Base-by-base conservation (phyloP, 2,113 vertebrate genomes). In the Pagrus major region DNA sequence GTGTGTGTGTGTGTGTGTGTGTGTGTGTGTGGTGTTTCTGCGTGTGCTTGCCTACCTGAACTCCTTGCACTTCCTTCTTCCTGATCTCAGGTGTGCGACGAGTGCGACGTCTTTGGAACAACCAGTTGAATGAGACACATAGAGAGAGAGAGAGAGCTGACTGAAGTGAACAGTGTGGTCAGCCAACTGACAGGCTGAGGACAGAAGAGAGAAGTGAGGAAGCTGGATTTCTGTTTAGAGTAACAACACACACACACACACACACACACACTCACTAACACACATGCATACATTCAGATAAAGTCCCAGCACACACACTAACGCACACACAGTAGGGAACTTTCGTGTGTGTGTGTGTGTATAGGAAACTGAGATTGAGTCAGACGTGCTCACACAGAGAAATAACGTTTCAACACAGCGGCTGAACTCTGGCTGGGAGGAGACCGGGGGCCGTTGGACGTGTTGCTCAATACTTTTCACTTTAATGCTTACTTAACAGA, bases 311-410 rank as follows among this genome's bases (percentile, higher is more conserved):
- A 65, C 70, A 59, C 41, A 55, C 61, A 23, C 71, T 73, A 16
- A 27, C 44, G 39, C 56, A 42, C 74, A 46, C 56, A 65, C 58
- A 76, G 80, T 58, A 54, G 79, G 74, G 68, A 84, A 74, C 73
- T 84, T 71, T 58, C 23, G 9, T 63, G 64, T 47, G 47, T 60
- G 64, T 72, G 64, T 82, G 89, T 88, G 89, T 87, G 76, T 80
- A 49, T 89, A 92, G 90, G 91, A 92, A 94, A 91, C 91, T 90
- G 90, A 92, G 91, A 91, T 93, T 93, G 90, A 94, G 90, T 94
- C 93, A 93, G 88, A 91, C 73, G 52, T 85, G 91, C 85, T 90
- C 89, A 89, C 75, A 90, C 83, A 86, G 86, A 91, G 86, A 88
- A 88, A 76, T 72, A 88, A 59, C 6, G 84, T 93, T 91, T 92